Evolutionary conservation across 1,140 invertebrate genomes (phyloP), one percentile per base, ranked within the genome.

Genomic region (Antheraea mylitta): DNA sequence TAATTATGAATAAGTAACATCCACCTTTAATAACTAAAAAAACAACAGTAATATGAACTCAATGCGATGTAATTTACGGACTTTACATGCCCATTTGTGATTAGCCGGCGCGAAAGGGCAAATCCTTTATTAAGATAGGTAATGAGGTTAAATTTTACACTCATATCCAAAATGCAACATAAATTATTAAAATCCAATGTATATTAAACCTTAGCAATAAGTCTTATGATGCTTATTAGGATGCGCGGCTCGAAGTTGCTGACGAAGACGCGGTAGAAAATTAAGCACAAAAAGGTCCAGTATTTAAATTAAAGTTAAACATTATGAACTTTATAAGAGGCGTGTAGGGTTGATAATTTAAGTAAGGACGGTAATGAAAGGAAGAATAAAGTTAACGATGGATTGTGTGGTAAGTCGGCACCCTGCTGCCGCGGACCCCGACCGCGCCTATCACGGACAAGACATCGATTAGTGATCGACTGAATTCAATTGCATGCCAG

Each of bases 121-220:
- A 92, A 92, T 92, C 87, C 89, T 89, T 84, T 89, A 92, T 92
- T 92, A 92, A 92, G 90, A 92, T 92, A 92, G 90, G 88, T 90
- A 92, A 92, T 92, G 88, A 90, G 90, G 90, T 92, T 90, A 92
- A 92, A 89, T 85, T 82, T 80, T 58, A 72, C 67, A 58, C 64
- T 48, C 68, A 78, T 76, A 78, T 76, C 64, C 48, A 71, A 80
- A 90, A 84, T 38, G 79, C 59, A 68, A 75, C 58, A 84, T 78
- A 68, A 82, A 37, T 59, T 45, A 58, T 48, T 48, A 42, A 66
- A 58, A 62, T 19, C 19, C 82, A 87, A 69, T 60, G 78, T 68
- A 86, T 82, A 78, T 73, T 85, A 77, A 68, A 74, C 86, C 78
- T 79, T 86, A 87, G 70, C 58, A 76, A 81, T 71, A 74, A 76